Conservation (phyloP, 2,797 vertebrate species). For the Cyclopterus lumpus region DNA sequence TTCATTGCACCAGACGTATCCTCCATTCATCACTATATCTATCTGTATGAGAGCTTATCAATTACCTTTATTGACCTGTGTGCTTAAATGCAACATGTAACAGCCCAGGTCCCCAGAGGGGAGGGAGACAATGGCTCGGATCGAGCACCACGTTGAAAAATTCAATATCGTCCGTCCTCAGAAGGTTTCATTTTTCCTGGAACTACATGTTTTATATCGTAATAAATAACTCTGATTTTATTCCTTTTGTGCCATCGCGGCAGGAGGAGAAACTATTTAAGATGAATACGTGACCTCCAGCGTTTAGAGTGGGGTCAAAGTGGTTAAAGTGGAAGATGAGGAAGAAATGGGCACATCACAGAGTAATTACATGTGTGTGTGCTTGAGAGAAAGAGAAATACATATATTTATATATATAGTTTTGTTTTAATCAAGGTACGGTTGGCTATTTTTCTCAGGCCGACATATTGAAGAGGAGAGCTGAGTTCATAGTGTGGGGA, state of each 20-base stretch:
- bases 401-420: background rate
- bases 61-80: constrained; percentile 78
- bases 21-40: constrained; percentile 75
- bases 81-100: constrained; percentile 69
- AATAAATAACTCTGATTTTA: constrained; percentile 74
- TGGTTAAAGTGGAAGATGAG: constrained; percentile 32
- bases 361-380: constrained; percentile 37
- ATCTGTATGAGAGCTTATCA: constrained; percentile 78
- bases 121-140: constrained; percentile 53
- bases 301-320: constrained; percentile 44
- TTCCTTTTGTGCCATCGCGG: constrained; percentile 46
- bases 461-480: constrained; percentile 51
- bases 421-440: constrained; percentile 19
- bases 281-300: constrained; percentile 69
- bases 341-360: constrained; percentile 23
- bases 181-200: constrained; percentile 70
- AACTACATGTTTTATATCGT: constrained; percentile 67
- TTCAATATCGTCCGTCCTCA: constrained; percentile 64
- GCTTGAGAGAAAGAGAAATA: constrained; percentile 13
- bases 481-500: constrained; percentile 55
- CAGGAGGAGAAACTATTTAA: constrained; percentile 57
- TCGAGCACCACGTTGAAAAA: constrained; percentile 56
- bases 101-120: constrained; percentile 35
- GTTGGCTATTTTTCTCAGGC: constrained; percentile 35
- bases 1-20: constrained; percentile 55